phyloP scores from a whole-genome alignment of 2,888 invertebrate species.

The Copidosoma aretas region DNA sequence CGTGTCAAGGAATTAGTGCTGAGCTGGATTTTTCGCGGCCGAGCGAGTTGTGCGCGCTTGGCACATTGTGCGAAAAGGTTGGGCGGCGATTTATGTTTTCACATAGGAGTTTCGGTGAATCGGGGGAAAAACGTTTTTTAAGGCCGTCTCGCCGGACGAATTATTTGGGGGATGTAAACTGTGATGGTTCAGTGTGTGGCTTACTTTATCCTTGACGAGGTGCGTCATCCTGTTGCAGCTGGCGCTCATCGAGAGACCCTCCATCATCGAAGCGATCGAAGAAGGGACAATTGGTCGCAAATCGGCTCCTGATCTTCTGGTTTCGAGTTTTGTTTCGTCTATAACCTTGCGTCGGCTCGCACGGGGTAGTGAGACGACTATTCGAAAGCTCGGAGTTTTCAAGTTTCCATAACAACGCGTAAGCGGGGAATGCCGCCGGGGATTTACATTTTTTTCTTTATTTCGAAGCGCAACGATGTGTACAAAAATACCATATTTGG shows the following conservation, averaged over 20 bases:
- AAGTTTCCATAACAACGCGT: conserved; percentile 28
- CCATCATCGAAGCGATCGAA: conserved; percentile 22
- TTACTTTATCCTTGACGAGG: conserved; percentile 48
- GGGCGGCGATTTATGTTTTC: too few relatives aligned
- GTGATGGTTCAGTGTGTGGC: too few relatives aligned
- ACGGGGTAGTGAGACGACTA: neutral
- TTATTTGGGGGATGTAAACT: too few relatives aligned
- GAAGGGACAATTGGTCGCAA: neutral
- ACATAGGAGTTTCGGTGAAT: too few relatives aligned
- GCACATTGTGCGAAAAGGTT: too few relatives aligned
- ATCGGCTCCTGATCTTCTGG: neutral
- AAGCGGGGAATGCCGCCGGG: too few relatives aligned
- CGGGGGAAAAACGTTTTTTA: too few relatives aligned
- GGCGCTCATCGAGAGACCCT: conserved; percentile 41
- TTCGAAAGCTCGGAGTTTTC: neutral
- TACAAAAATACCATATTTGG: too few relatives aligned
- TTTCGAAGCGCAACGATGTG: too few relatives aligned
- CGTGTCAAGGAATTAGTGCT: conserved; percentile 41
- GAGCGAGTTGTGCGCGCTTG: too few relatives aligned
- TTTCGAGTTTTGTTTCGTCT: neutral
- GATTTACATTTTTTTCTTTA: too few relatives aligned
- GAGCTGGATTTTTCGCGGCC: neutral
- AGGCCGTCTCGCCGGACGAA: too few relatives aligned
- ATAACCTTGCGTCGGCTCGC: neutral
- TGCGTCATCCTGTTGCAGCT: conserved; percentile 35